phyloP scores from a whole-genome alignment of 1,140 invertebrate genomes.

The Bombus breviceps region DNA sequence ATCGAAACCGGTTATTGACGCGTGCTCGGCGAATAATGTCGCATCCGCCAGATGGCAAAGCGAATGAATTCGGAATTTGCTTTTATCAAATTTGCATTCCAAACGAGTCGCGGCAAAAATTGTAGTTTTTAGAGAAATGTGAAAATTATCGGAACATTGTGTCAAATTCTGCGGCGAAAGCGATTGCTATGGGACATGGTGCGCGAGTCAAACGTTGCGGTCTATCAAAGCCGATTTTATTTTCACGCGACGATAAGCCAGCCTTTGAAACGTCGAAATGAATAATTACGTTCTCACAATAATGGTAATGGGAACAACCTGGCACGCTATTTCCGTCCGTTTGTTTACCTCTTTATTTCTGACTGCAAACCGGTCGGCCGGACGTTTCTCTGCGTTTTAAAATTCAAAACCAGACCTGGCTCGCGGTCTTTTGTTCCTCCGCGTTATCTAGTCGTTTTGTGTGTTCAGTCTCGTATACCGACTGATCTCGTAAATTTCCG shows the following conservation, averaged over 20 bases:
- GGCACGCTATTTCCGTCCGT: slow-evolving; percentile 49
- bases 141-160: neutral
- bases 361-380: slow-evolving; percentile 51
- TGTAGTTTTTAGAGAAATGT: neutral
- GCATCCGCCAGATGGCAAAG: neutral
- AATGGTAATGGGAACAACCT: slow-evolving; percentile 55
- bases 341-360: slow-evolving; percentile 54
- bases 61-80: neutral
- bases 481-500: slow-evolving; percentile 8
- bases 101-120: neutral
- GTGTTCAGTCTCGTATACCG: neutral
- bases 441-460: slow-evolving; percentile 31
- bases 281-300: slow-evolving; percentile 51
- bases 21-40: neutral
- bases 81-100: neutral
- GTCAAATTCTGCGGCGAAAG: too few relatives aligned
- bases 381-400: slow-evolving; percentile 50
- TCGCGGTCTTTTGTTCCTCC: slow-evolving; percentile 34
- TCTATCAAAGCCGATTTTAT: slow-evolving; percentile 17
- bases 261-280: slow-evolving; percentile 46
- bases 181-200: neutral
- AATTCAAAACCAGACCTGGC: slow-evolving; percentile 37
- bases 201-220: neutral
- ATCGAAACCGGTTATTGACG: slow-evolving; percentile 14
- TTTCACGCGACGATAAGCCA: slow-evolving; percentile 18